These are phyloP conservation scores for Verasper variegatus DNA, from an alignment of 2,113 vertebrate genomes.

Conservation along the genomic window DNA sequence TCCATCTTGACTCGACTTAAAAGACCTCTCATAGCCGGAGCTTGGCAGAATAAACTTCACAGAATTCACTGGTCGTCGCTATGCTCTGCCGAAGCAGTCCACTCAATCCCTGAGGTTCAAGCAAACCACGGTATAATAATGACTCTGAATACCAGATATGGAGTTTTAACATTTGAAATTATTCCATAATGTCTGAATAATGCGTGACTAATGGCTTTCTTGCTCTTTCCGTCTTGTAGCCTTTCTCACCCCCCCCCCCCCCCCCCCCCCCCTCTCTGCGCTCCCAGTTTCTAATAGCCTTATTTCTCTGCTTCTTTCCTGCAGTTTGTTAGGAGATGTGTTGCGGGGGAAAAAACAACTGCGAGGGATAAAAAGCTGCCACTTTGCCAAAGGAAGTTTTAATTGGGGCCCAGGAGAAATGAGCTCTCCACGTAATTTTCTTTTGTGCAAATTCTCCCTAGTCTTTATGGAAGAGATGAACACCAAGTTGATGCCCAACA, in stretches of 20 bases:
- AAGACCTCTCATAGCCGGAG: constrained; percentile 14
- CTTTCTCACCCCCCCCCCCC: constrained; percentile 46
- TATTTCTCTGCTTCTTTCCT: constrained; percentile 58
- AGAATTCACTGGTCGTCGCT: constrained; percentile 35
- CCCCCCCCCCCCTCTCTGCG: constrained; percentile 46
- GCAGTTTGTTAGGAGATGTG: constrained; percentile 69
- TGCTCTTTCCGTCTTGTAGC: constrained; percentile 61
- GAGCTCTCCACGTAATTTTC: constrained; percentile 61
- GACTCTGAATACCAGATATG: constrained; percentile 71
- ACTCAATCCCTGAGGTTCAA: constrained; percentile 59
- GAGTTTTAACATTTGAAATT: constrained; percentile 80
- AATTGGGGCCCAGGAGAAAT: constrained; percentile 77
- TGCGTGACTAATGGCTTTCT: constrained; percentile 80
- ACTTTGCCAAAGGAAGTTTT: constrained; percentile 81
- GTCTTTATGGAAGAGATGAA: constrained; percentile 74
- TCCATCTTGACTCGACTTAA: constrained; percentile 13
- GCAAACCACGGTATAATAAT: constrained; percentile 68
- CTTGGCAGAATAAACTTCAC: constrained; percentile 21
- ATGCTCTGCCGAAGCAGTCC: constrained; percentile 40
- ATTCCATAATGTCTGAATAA: constrained; percentile 80
- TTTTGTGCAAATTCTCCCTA: constrained; percentile 65
- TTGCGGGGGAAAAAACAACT: constrained; percentile 8
- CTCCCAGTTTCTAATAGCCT: constrained; percentile 68
- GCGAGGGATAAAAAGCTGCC: constrained; percentile 71
- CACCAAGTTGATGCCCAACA: constrained; percentile 59